Evolutionary conservation across 1,140 invertebrate species (phyloP), one percentile per base, ranked within the genome.

Genomic region (fruit fly (Drosophila melanogaster)): DNA sequence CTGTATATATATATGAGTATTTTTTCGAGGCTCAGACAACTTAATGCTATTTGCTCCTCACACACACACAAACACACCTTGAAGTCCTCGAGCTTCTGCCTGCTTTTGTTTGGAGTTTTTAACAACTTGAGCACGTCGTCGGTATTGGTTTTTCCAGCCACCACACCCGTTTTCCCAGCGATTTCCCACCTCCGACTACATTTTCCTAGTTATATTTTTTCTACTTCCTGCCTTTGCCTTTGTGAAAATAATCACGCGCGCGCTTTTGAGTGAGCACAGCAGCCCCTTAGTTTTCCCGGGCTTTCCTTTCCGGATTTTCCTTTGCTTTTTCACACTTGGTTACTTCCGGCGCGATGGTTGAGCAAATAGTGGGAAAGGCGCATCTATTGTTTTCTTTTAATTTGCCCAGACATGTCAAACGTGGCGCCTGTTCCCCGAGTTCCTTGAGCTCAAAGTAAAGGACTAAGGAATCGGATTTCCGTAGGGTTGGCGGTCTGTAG

Each of bases 161-260:
- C 61, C 41, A 74, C 71, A 47, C 66, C 4, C 37, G 37, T 14
- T 37, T 44, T 38, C 49, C 47, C 22, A 12, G 15, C 60, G 37
- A 56, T 66, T 76, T 75, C 74, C 41, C 33, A 33, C 35, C 30
- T 10, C 30, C 41, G 38, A 37, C 50, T 56, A 40, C n/a, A 37
- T 15, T 70, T 64, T 64, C 38, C 58, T 64, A 64, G 70, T 73
- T 74, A 64, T 51, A 55, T 74, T 56, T 64, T 50, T 77, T 78
- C 77, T 51, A 64, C 84, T 87, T 87, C 84, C 81, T 86, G 81
- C 83, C 85, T 86, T 75, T 69, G 81, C 78, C 80, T 89, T 79
- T 87, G 83, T 89, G 76, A 89, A 87, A 87, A 87, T 87, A 87
- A 87, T 87, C 83, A 87, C 83, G 83, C 83, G 83, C 83, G 83